These are phyloP conservation scores for Lagopus leucura DNA, from an alignment of 2,113 vertebrate species.

Conservation along the genomic window DNA sequence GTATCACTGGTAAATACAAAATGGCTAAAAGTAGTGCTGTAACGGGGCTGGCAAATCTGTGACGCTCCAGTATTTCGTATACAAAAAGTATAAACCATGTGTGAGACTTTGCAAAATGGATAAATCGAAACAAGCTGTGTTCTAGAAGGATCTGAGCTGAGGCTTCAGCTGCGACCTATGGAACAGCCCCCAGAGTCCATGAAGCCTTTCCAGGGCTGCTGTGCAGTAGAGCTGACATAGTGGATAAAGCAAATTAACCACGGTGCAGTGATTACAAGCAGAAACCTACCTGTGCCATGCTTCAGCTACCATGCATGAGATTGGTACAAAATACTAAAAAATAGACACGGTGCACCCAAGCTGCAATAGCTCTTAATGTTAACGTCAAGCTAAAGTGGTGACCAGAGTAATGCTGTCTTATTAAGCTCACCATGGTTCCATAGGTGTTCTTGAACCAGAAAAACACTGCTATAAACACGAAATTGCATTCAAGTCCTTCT, in stretches of 20 bases:
- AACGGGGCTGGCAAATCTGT: not conserved
- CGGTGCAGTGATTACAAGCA: not conserved
- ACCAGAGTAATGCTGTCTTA: fast-evolving
- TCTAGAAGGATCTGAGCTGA: not conserved
- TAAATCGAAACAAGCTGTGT: not conserved
- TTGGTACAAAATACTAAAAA: not conserved
- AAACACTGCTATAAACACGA: not conserved
- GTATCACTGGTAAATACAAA: constrained; percentile 45
- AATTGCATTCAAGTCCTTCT: not conserved
- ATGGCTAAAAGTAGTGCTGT: not conserved
- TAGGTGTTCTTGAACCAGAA: not conserved
- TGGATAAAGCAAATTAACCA: not conserved
- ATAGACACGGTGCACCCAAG: not conserved
- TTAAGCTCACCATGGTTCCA: fast-evolving
- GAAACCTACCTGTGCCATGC: not conserved
- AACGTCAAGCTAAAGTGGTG: not conserved
- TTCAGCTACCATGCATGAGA: not conserved
- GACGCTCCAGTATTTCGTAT: not conserved
- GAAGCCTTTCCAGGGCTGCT: not conserved
- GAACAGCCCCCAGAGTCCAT: not conserved
- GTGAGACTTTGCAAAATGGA: not conserved
- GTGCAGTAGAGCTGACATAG: fast-evolving
- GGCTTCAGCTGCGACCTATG: not conserved
- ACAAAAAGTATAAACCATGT: not conserved
- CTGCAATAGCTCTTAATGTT: not conserved